Base-by-base conservation (phyloP, 2,888 invertebrate genomes). In the Lagria hirta region DNA sequence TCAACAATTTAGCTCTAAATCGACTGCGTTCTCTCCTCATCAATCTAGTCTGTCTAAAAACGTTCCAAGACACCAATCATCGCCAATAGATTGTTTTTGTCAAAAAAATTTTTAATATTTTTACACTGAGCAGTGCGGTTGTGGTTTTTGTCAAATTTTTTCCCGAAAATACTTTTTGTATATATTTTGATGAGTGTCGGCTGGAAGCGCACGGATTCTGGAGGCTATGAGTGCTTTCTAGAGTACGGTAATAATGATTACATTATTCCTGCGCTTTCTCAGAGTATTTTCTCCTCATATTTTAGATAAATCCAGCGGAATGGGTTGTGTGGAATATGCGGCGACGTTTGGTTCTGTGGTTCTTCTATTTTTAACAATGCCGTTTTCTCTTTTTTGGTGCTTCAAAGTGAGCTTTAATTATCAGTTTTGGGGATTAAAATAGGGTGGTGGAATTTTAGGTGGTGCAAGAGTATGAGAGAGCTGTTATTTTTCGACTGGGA, bases 401-500 rank as follows among this genome's bases (percentile, higher is more conserved):
- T 89, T 90, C 69, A 90, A 91, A 80, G 85, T 85, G 75, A 71
- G 64, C 60, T n/a, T 36, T 34, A 8, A 17, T 5, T 22, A 38
- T 16, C 23, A 18, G 21, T 10, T 21, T 13, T 24, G n/a, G 24
- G 4, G 8, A 24, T 8, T 24, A 4, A 24, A 4, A 8, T 24
- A 11, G 4, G 24, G n/a, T 6, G 8, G 14, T 17, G 44, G 11
- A 45, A 47, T 62, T 64, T 4, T 53, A 84, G 83, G 87, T 89
- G 3, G 88, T 89, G 0, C 86, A 88, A 62, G 91, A 91, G 66
- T 91, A 89, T 64, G 90, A 91, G 68, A 75, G 93, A 60, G 87
- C 88, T 2, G 91, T 93, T 0, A 92, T 94, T 62, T 94, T 94
- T 71, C 81, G 92, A 11, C 76, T 93, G 57, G 93, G 92, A 18